These are phyloP conservation scores for Hofmannophila pseudospretella DNA, from an alignment of 2,888 invertebrate species.

Conservation along the genomic window DNA sequence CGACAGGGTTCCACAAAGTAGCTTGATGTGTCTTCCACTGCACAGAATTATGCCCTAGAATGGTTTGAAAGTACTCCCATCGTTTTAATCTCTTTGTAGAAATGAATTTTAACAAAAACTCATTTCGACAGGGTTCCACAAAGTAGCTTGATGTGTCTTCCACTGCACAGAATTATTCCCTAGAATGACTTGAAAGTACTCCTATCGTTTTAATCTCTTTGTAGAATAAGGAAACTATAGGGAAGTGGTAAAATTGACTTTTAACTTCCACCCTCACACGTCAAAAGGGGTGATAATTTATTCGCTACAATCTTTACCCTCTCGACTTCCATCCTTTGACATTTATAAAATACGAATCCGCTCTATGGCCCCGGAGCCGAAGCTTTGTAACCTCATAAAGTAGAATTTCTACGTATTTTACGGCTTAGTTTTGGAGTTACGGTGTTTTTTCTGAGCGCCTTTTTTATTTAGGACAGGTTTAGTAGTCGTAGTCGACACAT, in stretches of 20 bases:
- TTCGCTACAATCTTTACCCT: constrained; percentile 35
- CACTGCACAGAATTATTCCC: too few species aligned
- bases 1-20: too few species aligned
- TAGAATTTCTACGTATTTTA: constrained; percentile 58
- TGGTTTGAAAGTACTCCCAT: too few species aligned
- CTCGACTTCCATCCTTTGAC: constrained; percentile 43
- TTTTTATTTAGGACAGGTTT: constrained; percentile 46
- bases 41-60: too few species aligned
- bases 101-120: too few species aligned
- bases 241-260: constrained; percentile 9
- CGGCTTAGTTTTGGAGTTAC: constrained; percentile 47
- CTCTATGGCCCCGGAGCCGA: constrained; percentile 9
- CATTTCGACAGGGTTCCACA: too few species aligned
- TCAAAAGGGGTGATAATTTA: constrained; percentile 27
- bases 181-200: not conserved
- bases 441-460: constrained; percentile 24
- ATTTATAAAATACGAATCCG: constrained; percentile 54
- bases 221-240: constrained; percentile 16
- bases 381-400: constrained; percentile 51
- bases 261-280: constrained; percentile 13
- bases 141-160: too few species aligned
- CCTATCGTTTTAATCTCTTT: constrained; percentile 5
- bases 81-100: too few species aligned
- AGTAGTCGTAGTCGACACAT: constrained; percentile 40
- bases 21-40: too few species aligned